These are phyloP conservation scores for Aviceda subcristata DNA, from an alignment of 2,113 vertebrate species.

Conservation along the genomic window DNA sequence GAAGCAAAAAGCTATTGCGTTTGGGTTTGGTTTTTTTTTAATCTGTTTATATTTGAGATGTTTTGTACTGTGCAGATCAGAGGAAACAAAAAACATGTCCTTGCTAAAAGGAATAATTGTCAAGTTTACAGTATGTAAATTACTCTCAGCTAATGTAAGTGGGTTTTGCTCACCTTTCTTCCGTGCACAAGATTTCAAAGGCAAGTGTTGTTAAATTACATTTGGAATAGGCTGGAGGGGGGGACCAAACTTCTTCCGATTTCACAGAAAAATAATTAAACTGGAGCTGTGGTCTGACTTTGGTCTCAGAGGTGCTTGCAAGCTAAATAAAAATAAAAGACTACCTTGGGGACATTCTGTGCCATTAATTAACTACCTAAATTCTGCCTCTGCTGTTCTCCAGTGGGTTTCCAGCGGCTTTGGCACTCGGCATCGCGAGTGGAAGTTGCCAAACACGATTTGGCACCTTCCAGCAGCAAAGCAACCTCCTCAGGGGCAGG, in stretches of 20 bases:
- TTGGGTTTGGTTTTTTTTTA: not conserved
- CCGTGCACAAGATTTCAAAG: not conserved
- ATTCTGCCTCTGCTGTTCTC: not conserved
- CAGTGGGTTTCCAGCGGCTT: not conserved
- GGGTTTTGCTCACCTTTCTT: not conserved
- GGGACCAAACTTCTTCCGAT: not conserved
- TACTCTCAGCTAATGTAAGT: not conserved
- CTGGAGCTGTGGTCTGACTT: not conserved
- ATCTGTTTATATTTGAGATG: not conserved
- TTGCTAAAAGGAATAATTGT: not conserved
- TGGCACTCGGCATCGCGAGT: rapidly evolving
- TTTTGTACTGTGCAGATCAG: not conserved
- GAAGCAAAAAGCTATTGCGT: not conserved
- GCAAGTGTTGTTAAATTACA: not conserved
- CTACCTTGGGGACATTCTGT: not conserved
- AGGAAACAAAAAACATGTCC: not conserved
- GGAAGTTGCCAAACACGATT: conserved; percentile 7
- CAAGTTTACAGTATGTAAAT: not conserved
- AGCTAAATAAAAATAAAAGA: conserved; percentile 26
- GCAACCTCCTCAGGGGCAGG: not conserved
- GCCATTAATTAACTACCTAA: not conserved
- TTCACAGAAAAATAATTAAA: not conserved
- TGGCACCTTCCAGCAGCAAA: not conserved
- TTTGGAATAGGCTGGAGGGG: not conserved
- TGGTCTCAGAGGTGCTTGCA: conserved; percentile 4